Base-by-base conservation (phyloP, 2,113 vertebrate species). In the Gymnocephalus cernua region DNA sequence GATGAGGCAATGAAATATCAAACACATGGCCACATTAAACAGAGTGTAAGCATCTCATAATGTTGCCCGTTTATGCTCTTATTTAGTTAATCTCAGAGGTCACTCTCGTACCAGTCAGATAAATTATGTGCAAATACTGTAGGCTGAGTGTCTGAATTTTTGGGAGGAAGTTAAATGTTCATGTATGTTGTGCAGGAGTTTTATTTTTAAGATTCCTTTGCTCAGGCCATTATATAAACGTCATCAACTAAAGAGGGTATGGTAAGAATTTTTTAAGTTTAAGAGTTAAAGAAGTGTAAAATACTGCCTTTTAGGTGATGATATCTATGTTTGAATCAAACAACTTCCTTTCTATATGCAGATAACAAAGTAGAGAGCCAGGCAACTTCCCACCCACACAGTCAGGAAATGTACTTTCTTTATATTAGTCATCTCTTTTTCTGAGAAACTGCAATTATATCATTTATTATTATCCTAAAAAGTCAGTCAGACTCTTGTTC, bases 391-490 rank as follows among this genome's bases (percentile, higher is more conserved):
- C 50, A 14, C 50, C 67, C 27, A 47, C 71, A 12, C 56, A 51
- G 1, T 1, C 67, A 61, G 78, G 73, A 81, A 87, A 78, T 32
- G n/a, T 12, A 11, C 23, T 67, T 71, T 79, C 21, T 51, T 63
- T 2, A 3, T 48, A 61, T 75, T 69, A 79, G 14, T 76, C 75
- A 79, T 7, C 4, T 59, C 11, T 59, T 14, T 15, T 58, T 9
- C 69, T 72, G 19, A 71, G 8, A 35, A 15, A n/a, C 4, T 56
- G 29, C 48, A 9, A 27, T 16, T 1, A 1, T 25, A 27, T 29
- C 19, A 56, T 11, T 19, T 35, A 13, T 18, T 19, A 47, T 4
- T 2, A 27, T 13, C 15, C 2, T 10, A 27, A 50, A 18, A 8
- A 74, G 4, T 9, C 21, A 5, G 2, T 50, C 23, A 21, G 61